Percentiles rank a stretch among this genome's conserved stretches.
These are phyloP conservation scores for Drosophila rufa DNA, from an alignment of 1,140 invertebrate species.

Conservation along the genomic window DNA sequence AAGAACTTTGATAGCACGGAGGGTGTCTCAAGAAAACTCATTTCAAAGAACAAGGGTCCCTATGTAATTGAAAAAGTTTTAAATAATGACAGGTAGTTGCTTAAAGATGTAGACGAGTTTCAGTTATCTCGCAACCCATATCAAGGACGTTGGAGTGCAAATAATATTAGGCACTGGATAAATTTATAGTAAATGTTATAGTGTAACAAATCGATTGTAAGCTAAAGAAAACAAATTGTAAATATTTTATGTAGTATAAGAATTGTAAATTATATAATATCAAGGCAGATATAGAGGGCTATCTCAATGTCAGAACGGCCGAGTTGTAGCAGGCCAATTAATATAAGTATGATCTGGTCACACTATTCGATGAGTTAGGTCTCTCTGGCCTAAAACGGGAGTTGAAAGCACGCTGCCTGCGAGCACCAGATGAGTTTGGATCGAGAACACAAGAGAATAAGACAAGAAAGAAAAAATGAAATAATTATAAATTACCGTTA, in stretches of 20 bases:
- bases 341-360: too few species aligned
- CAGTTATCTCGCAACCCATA: constrained; percentile 3
- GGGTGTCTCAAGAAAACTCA: not conserved
- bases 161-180: constrained; percentile 5
- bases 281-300: not conserved
- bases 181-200: not conserved
- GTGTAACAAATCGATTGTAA: not conserved
- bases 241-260: not conserved
- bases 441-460: too few species aligned
- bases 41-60: not conserved
- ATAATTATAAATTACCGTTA: too few species aligned
- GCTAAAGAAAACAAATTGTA: not conserved
- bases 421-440: too few species aligned
- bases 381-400: too few species aligned
- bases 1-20: not conserved
- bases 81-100: not conserved
- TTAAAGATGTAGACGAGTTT: not conserved
- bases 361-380: too few species aligned
- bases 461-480: too few species aligned
- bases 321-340: too few species aligned
- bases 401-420: too few species aligned
- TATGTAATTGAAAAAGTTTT: not conserved
- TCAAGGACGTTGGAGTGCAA: constrained; percentile 3
- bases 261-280: not conserved
- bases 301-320: not conserved